Evolutionary conservation across 1,140 invertebrate genomes (phyloP), one percentile per base, ranked within the genome.

Genomic region (Acromyrmex charruanus): DNA sequence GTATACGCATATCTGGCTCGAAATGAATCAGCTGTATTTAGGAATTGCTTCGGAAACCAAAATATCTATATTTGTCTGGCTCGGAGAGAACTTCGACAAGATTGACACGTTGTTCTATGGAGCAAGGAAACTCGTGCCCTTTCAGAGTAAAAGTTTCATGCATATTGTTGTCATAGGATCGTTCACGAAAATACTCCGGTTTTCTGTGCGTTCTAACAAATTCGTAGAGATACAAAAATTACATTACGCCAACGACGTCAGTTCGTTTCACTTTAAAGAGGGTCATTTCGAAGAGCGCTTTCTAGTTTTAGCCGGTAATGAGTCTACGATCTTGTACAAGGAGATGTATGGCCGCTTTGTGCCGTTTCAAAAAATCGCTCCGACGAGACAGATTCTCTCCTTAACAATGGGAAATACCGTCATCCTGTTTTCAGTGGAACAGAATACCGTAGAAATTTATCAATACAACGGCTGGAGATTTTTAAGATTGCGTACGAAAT

Each of bases 71-170:
- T 96, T 95, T 80, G 91, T 90, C 25, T 96, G 96, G 96, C 86
- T 94, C 44, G 95, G 94, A 35, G 94, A 93, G 61, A 94, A 96
- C 89, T 96, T 96, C 89, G 96, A 96, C 91, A 74, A 92, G 2
- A 91, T 95, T 9, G 93, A 96, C 58, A 74, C 87, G 9, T 87
- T 96, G 12, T 6, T 63, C 28, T 81, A 86, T 21, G 85, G 74
- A 0, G 68, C 89, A 0, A 63, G 80, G 9, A 90, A 66, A 53
- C 18, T 92, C 9, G 66, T 89, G 9, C 87, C 86, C 3, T 93
- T 94, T 39, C 71, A 88, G 7, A 88, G 65, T 9, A 89, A 89
- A 0, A 88, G 85, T 1, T 86, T 88, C 0, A 89, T 90, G 69
- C 63, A 90, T 12, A 12, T 94, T 1, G 68, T 87, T 5, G 69